Evolutionary conservation across 2,888 invertebrate genomes (phyloP).

Genomic region (Rhingia rostrata): DNA sequence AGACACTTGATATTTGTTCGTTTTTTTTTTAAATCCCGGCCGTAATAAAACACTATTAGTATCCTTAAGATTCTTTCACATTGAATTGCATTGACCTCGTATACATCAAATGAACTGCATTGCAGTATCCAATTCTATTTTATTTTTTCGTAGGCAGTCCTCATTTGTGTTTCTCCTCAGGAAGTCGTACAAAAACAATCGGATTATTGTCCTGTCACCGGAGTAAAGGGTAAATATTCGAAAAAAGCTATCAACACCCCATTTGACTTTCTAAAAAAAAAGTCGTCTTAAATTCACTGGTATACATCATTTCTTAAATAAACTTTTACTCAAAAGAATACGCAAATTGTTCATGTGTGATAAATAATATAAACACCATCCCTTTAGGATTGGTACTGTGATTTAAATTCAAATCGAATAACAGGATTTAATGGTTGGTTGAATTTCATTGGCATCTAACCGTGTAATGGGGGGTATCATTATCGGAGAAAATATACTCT

Average conservation of each 20-base stretch:
- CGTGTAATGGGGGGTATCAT: constrained; percentile 58
- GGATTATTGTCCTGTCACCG: constrained; percentile 44
- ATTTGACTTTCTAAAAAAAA: constrained; percentile 43
- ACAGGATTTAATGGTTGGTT: constrained; percentile 66
- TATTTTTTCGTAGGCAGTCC: background rate
- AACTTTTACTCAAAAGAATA: constrained; percentile 31
- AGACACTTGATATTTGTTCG: no score
- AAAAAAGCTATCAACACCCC: constrained; percentile 39
- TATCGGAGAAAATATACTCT: constrained; percentile 33
- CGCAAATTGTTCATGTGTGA: constrained; percentile 58
- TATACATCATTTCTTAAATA: background rate
- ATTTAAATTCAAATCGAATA: constrained; percentile 71
- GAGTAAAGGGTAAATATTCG: constrained; percentile 30
- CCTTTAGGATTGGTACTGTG: constrained; percentile 53
- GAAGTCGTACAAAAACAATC: constrained; percentile 67
- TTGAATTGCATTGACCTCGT: constrained; percentile 36
- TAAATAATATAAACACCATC: constrained; percentile 63
- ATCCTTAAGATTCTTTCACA: constrained; percentile 4
- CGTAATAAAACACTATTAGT: background rate
- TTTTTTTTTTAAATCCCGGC: background rate
- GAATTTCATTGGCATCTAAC: constrained; percentile 62
- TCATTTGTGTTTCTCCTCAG: constrained; percentile 28
- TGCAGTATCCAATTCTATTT: constrained; percentile 41
- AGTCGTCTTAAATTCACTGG: constrained; percentile 5
- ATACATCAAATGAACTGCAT: constrained; percentile 40